Conservation (phyloP, 2,888 invertebrate species). For the Coremacera marginata region DNA sequence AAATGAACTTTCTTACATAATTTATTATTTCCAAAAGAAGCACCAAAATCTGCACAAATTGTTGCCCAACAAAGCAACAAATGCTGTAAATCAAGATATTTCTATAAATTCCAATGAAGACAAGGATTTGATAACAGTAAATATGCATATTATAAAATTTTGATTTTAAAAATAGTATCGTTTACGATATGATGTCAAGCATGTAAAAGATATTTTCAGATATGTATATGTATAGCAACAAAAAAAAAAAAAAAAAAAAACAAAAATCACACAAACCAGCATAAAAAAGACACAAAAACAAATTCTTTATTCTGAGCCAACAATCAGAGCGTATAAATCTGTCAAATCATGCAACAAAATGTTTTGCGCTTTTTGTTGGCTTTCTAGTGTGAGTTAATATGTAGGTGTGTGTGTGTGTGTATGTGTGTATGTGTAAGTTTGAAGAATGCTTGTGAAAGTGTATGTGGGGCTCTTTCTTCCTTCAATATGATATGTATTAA, state of each 20-base stretch:
- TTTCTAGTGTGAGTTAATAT: background rate
- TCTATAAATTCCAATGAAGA: background rate
- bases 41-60: background rate
- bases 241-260: too few relatives aligned
- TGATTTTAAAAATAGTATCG: constrained; percentile 7
- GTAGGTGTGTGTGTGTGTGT: background rate
- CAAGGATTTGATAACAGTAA: too few relatives aligned
- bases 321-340: constrained; percentile 26
- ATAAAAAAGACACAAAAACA: background rate
- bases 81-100: constrained; percentile 11
- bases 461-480: background rate
- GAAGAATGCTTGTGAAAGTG: background rate
- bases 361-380: constrained; percentile 10
- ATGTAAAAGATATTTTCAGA: constrained; percentile 11
- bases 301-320: constrained; percentile 18
- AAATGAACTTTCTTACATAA: too few relatives aligned
- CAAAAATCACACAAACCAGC: too few relatives aligned
- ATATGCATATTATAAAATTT: constrained; percentile 23
- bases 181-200: constrained; percentile 10
- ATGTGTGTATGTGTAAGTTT: background rate
- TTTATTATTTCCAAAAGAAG: too few relatives aligned
- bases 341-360: constrained; percentile 27
- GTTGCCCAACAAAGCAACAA: constrained; percentile 4
- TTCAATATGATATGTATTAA: background rate
- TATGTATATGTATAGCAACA: too few relatives aligned